Conservation (phyloP, 2,113 vertebrate genomes). For the Corvus moneduloides region DNA sequence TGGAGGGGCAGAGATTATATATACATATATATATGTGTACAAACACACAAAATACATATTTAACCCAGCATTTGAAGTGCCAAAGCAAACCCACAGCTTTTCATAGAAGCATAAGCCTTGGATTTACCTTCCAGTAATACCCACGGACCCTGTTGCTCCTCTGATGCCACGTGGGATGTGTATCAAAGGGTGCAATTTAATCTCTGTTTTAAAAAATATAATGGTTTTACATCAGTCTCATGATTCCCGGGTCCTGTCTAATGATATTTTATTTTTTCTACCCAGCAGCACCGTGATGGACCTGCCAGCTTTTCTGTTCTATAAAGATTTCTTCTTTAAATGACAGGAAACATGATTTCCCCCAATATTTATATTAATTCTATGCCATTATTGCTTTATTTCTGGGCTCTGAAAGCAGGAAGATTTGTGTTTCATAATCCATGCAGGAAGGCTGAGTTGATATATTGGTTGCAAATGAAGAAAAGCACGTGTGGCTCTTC, state of each 20-base stretch:
- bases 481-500: constrained; percentile 45
- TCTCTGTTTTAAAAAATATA: not conserved
- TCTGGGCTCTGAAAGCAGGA: constrained; percentile 9
- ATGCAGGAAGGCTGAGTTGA: constrained; percentile 32
- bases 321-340: constrained; percentile 27
- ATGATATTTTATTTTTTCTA: not conserved
- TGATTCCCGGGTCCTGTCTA: not conserved
- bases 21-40: accelerated
- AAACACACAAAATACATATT: accelerated
- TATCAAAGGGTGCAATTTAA: not conserved
- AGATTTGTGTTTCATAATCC: constrained; percentile 45
- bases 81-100: not conserved
- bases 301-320: not conserved
- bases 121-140: not conserved
- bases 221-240: not conserved
- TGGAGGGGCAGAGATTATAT: not conserved
- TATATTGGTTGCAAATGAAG: constrained; percentile 60
- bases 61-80: not conserved
- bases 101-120: not conserved
- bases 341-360: not conserved
- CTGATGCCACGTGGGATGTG: accelerated
- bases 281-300: not conserved
- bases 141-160: accelerated
- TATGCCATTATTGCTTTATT: constrained; percentile 37
- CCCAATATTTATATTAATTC: constrained; percentile 48